Evolutionary conservation across 2,797 vertebrate species (phyloP).

Genomic region (Melanogrammus aeglefinus): DNA sequence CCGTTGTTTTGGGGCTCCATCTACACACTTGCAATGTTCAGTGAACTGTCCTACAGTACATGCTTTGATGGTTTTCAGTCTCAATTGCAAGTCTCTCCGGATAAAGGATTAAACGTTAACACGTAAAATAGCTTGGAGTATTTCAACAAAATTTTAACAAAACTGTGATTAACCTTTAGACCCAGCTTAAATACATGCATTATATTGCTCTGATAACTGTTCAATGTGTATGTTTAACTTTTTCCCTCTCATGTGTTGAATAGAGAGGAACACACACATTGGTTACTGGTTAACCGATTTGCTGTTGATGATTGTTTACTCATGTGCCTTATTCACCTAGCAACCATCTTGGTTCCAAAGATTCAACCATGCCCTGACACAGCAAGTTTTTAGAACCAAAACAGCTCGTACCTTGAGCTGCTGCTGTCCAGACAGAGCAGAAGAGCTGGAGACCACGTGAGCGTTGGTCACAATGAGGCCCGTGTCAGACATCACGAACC

Average conservation of each 20-base stretch:
- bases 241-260: not conserved
- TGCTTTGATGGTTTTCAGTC: no score
- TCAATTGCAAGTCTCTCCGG: no score
- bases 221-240: not conserved
- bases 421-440: conserved; percentile 79
- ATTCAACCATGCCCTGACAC: no score
- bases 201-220: no score
- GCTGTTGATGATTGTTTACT: no score
- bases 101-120: not conserved
- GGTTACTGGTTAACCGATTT: not conserved
- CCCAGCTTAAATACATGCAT: no score
- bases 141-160: no score
- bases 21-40: not conserved
- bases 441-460: conserved; percentile 85
- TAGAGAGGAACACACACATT: not conserved
- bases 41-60: not conserved
- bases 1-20: not conserved
- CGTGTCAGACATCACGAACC: conserved; percentile 88
- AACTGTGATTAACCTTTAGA: no score
- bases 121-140: not conserved
- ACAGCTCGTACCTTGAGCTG: conserved; percentile 75
- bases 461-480: conserved; percentile 94
- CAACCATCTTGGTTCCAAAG: no score
- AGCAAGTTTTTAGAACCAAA: not conserved
- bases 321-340: no score